Conservation (phyloP, 2,888 invertebrate genomes). For the Pterobdella sp. region DNA sequence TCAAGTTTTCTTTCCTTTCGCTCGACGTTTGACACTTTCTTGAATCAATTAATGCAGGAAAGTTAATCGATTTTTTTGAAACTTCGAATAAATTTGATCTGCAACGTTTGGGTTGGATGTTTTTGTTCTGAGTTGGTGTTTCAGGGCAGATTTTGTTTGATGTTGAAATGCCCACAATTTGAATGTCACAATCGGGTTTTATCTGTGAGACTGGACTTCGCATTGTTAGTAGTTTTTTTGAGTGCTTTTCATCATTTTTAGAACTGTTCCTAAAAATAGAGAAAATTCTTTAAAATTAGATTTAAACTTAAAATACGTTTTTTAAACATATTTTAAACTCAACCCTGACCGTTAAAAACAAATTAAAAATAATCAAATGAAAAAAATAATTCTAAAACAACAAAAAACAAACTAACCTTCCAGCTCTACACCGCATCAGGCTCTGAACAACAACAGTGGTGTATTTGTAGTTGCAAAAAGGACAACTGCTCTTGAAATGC, state of each 20-base stretch:
- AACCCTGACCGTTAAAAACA: neutral
- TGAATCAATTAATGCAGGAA: too few species aligned
- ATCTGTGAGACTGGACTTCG: neutral
- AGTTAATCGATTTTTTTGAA: too few species aligned
- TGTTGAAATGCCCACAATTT: neutral
- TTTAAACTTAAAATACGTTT: neutral
- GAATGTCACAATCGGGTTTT: neutral
- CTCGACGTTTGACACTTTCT: too few species aligned
- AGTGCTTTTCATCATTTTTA: neutral
- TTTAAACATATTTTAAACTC: neutral
- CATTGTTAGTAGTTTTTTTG: neutral
- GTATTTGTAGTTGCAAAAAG: constrained; percentile 44
- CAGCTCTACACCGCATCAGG: neutral
- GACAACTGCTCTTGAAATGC: constrained; percentile 49
- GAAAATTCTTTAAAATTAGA: neutral
- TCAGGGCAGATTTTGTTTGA: neutral
- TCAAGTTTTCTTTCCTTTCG: neutral
- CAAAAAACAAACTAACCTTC: neutral
- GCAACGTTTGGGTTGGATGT: too few species aligned
- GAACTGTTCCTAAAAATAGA: too few species aligned
- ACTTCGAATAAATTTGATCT: too few species aligned
- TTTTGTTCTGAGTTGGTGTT: too few species aligned
- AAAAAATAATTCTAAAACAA: neutral
- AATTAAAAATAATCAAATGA: neutral
- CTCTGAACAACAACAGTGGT: constrained; percentile 12